These are phyloP conservation scores for Meda fulgida DNA, from an alignment of 2,797 vertebrate genomes.

Conservation along the genomic window DNA sequence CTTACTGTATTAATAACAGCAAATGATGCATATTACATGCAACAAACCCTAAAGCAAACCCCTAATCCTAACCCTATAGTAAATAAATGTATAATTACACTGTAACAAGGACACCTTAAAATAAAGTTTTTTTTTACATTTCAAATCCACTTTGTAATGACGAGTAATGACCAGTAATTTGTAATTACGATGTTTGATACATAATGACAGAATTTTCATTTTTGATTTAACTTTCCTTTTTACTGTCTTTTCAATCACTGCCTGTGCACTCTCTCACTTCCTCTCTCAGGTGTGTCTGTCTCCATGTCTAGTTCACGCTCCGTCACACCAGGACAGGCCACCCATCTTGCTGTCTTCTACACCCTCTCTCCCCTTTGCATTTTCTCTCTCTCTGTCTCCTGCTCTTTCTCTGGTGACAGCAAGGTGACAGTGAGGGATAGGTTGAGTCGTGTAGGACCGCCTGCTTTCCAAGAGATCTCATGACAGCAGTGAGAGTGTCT, in stretches of 20 bases:
- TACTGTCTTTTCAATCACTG: slow-evolving; percentile 33
- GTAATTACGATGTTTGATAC: not conserved
- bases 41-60: not conserved
- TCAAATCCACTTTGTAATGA: not conserved
- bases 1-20: not conserved
- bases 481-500: slow-evolving; percentile 72
- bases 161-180: not conserved
- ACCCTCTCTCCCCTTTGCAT: slow-evolving; percentile 36
- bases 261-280: slow-evolving; percentile 40
- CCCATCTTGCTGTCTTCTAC: slow-evolving; percentile 49
- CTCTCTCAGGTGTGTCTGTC: slow-evolving; percentile 63
- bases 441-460: slow-evolving; percentile 53
- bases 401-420: slow-evolving; percentile 54
- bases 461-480: slow-evolving; percentile 52
- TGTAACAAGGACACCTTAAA: not conserved
- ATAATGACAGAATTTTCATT: not conserved
- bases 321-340: slow-evolving; percentile 71
- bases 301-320: slow-evolving; percentile 71
- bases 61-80: not conserved
- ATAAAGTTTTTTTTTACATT: too few relatives aligned
- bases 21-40: not conserved
- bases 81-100: not conserved
- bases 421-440: slow-evolving; percentile 60
- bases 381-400: slow-evolving; percentile 57
- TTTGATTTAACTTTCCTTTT: slow-evolving; percentile 11